A percentile compares a stretch with the other conserved stretches of the same genome.
phyloP scores from a whole-genome alignment of 2,113 vertebrate genomes.

The Laticauda colubrina region DNA sequence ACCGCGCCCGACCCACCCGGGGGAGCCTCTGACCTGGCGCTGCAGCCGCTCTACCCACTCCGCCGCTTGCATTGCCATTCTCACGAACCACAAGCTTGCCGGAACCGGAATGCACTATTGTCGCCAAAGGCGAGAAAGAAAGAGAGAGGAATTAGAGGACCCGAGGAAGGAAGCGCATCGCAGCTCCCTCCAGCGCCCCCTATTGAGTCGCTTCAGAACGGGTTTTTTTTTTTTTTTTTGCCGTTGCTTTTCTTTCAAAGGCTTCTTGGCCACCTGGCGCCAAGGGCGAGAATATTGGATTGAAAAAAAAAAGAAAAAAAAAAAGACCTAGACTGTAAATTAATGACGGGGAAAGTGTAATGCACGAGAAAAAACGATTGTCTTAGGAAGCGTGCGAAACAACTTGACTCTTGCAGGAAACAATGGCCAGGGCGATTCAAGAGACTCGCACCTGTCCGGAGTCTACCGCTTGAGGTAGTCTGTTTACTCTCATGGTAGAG shows the following conservation, averaged over 20 bases:
- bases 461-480: not conserved
- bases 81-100: not conserved
- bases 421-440: not conserved
- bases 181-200: not conserved
- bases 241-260: not conserved
- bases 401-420: not conserved
- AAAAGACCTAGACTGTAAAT: not conserved
- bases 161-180: not conserved
- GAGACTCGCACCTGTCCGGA: not conserved
- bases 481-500: not conserved
- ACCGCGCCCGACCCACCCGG: too few relatives aligned
- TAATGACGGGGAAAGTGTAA: not conserved
- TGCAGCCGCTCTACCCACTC: constrained; percentile 57
- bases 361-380: not conserved
- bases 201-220: not conserved
- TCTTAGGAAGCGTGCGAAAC: not conserved
- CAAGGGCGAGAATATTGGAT: not conserved
- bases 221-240: too few relatives aligned
- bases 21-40: too few relatives aligned
- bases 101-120: constrained; percentile 40
- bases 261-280: not conserved
- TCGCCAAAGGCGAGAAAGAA: not conserved
- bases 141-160: too few relatives aligned
- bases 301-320: not conserved
- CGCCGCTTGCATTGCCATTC: constrained; percentile 75